Conservation (phyloP, 2,113 vertebrate species). For the Otus sunia region DNA sequence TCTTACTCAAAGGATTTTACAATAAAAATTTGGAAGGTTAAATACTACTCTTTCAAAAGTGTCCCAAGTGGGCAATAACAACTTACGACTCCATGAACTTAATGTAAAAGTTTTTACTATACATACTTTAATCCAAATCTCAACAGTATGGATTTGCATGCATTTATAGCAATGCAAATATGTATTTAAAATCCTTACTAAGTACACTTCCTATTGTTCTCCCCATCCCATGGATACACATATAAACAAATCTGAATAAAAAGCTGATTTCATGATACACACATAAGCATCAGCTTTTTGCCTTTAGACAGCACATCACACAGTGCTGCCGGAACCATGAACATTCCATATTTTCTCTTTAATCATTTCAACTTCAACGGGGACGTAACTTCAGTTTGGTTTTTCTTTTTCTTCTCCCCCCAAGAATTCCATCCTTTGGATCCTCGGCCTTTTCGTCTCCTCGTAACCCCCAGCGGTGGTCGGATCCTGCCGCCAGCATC, state of each 20-base stretch:
- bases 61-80: not conserved
- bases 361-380: not conserved
- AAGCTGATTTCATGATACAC: not conserved
- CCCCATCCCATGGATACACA: too few species aligned
- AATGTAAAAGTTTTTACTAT: not conserved
- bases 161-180: not conserved
- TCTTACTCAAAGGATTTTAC: not conserved
- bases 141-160: not conserved
- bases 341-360: rapidly evolving
- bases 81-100: rapidly evolving
- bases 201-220: not conserved
- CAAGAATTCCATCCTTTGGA: not conserved
- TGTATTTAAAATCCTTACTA: not conserved
- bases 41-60: not conserved
- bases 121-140: not conserved
- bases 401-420: not conserved
- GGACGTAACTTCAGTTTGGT: not conserved
- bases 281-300: not conserved
- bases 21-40: not conserved
- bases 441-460: too few species aligned
- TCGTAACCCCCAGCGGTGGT: rapidly evolving
- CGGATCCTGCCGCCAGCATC: rapidly evolving
- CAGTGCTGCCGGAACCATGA: rapidly evolving
- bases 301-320: not conserved
- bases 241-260: not conserved